Base-by-base conservation (phyloP, 2,113 vertebrate species). In the Vulpes vulpes region DNA sequence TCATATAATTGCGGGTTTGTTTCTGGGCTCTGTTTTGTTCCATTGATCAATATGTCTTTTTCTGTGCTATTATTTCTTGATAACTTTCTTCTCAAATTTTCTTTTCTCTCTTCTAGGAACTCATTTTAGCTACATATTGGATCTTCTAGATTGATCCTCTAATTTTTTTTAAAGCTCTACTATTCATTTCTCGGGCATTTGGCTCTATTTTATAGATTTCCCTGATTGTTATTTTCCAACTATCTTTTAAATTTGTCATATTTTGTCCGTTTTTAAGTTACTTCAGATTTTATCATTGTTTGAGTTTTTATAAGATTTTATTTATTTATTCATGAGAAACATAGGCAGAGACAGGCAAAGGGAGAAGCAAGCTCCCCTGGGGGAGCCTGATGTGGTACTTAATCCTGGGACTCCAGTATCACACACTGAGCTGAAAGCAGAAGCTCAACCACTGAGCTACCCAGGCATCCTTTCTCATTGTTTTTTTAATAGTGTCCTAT, bases 161-260 rank as follows among this genome's bases (percentile, higher is more conserved):
- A 8, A 43, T 86, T 55, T 74, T 53, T 38, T 55, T 51, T 10
- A 67, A 17, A 59, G 51, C 10, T 51, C 12, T 79, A 51, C 43
- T 79, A 49, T 71, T 83, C n/a, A 79, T 95, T 57, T 95, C 79
- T 65, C 80, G 57, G 69, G 20, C 30, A 55, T 27, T 69, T 94
- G 86, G 14, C 83, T 90, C 67, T 78, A 55, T n/a, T 83, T 51
- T 74, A n/a, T 83, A 64, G 79, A 74, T 55, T 74, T 89, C 67
- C 57, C 89, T 74, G 51, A 81, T 62, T 74, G 73, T 95, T 76
- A 90, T 65, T 90, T 84, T 67, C n/a, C 11, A 95, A 55, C 35
- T 84, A 51, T 32, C 25, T 53, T 73, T 95, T 65, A 83, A 83
- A 83, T 65, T 90, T 88, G 38, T 60, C 17, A 32, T 74, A 55